Conservation (phyloP, 2,797 vertebrate genomes). For the Rhinatrema bivittatum region DNA sequence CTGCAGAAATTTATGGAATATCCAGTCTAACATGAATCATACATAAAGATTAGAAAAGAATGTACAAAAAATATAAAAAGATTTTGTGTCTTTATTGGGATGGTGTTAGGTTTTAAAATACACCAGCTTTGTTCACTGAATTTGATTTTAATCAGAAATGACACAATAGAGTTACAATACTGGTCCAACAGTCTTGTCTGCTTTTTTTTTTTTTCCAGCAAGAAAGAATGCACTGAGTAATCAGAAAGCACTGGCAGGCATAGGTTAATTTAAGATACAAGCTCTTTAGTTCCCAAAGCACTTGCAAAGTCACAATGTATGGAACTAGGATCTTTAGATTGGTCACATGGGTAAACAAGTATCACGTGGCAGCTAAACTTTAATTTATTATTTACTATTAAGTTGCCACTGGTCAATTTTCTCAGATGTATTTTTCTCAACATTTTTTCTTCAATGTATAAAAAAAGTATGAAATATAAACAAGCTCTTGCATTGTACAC, state of each 20-base stretch:
- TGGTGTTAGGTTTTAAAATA: conserved; percentile 82
- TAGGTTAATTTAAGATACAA: conserved; percentile 60
- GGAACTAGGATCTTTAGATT: conserved; percentile 39
- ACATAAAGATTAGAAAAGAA: conserved; percentile 49
- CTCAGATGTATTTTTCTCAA: conserved; percentile 56
- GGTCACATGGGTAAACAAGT: conserved; percentile 35
- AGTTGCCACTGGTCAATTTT: conserved; percentile 50
- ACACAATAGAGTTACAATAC: conserved; percentile 76
- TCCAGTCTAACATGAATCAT: conserved; percentile 40
- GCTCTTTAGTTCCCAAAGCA: conserved; percentile 61
- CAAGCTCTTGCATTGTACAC: conserved; percentile 67
- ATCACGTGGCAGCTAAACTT: conserved; percentile 31
- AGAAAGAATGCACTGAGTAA: conserved; percentile 59
- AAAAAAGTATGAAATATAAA: conserved; percentile 92
- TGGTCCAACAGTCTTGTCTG: conserved; percentile 75
- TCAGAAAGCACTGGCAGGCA: conserved; percentile 69
- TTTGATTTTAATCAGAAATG: conserved; percentile 74
- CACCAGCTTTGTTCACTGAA: conserved; percentile 75
- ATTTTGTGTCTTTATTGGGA: conserved; percentile 91
- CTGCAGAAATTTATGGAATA: conserved; percentile 38
- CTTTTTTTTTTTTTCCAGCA: conserved; percentile 58
- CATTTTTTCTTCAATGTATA: conserved; percentile 77
- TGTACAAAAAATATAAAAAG: conserved; percentile 70
- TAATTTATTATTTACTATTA: conserved; percentile 42
- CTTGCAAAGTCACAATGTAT: conserved; percentile 41